Base-by-base conservation (phyloP, 2,797 vertebrate species). In the Holocentrus rufus region DNA sequence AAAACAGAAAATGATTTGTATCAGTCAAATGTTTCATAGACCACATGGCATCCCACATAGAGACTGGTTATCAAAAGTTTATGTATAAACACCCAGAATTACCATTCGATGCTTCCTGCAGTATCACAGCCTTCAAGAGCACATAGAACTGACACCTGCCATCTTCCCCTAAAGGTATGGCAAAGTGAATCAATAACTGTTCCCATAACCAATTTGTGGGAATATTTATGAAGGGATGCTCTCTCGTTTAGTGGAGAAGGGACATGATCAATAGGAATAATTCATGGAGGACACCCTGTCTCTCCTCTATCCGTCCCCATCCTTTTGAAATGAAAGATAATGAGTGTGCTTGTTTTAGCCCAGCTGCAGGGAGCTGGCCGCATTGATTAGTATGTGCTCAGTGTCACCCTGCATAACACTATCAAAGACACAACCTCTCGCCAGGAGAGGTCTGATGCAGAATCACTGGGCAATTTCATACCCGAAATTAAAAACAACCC, bases 321-420 rank as follows among this genome's bases (percentile, higher is more conserved):
- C 83, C 87, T 90, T 93, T 89, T 90, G 86, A 92, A 91, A 90
- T 75, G 73, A 83, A 87, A 89, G 71, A 93, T 93, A 93, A 92
- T 91, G 90, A 92, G 85, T 31, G 70, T 54, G 82, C 87, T 92
- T 93, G 92, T 94, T 92, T 89, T 80, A 78, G 78, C 83, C 87
- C 91, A 93, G 91, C 92, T 92, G 91, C 85, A 68, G 78, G 77
- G 84, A 81, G 84, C 65, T 72, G 74, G 61, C 68, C 72, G 76
- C 79, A 88, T 84, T 88, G 84, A 91, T 91, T 87, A 90, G 81
- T 88, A 87, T 89, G 85, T 85, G 82, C 76, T 86, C 65, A 74
- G 80, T 82, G 73, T 85, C 86, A 77, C 72, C 79, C 80, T 80
- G 77, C 76, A 72, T 53, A 11, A 36, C 67, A 65, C 70, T 72